Conservation (phyloP, 2,888 invertebrate genomes). For the Clivina fossor region DNA sequence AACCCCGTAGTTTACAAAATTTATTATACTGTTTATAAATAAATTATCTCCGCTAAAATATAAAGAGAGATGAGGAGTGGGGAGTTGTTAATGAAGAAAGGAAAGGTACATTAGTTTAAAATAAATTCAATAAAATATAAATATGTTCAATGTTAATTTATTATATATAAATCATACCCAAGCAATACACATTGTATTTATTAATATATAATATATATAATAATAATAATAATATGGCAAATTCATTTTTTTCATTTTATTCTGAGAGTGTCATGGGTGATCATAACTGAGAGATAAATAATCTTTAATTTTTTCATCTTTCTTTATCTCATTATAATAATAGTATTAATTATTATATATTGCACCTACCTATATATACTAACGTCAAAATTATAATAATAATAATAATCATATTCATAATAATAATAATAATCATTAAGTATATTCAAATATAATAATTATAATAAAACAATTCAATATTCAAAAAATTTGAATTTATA, state of each 20-base stretch:
- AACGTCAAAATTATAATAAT: constrained; percentile 44
- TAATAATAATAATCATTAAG: constrained; percentile 27
- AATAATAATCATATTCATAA: constrained; percentile 23
- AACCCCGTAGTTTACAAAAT: too few species aligned
- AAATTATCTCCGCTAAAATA: too few species aligned
- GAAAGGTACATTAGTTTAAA: too few species aligned
- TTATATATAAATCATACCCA: constrained; percentile 56
- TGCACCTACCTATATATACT: constrained; percentile 54
- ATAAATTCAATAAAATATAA: too few species aligned
- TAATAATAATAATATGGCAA: constrained; percentile 55
- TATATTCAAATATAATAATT: constrained; percentile 41
- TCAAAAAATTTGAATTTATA: too few species aligned
- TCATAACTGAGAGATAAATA: constrained; percentile 28
- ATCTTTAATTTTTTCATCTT: too few species aligned
- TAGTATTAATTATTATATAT: constrained; percentile 52
- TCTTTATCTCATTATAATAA: constrained; percentile 47
- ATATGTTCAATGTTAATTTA: constrained; percentile 51
- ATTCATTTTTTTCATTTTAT: too few species aligned
- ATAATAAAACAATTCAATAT: constrained; percentile 36
- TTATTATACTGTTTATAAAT: too few species aligned
- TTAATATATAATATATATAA: constrained; percentile 42
- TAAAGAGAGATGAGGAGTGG: background rate
- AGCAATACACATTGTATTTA: constrained; percentile 55
- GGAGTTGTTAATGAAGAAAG: constrained; percentile 17
- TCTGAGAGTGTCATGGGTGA: constrained; percentile 33